Evolutionary conservation across 2,888 invertebrate genomes (phyloP), one percentile per base, ranked within the genome.

Genomic region (Amiota minor): DNA sequence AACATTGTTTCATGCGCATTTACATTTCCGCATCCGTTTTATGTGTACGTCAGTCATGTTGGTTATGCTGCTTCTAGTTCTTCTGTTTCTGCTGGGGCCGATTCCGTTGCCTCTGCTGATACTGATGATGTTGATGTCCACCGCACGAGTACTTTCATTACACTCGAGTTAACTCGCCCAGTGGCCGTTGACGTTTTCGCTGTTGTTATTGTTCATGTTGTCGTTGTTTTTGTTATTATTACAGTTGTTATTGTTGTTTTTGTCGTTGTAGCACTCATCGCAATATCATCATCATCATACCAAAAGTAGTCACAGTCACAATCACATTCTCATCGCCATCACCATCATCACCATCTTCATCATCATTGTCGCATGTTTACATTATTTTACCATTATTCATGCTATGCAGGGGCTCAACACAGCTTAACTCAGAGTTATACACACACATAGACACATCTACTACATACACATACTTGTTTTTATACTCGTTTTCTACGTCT

Each of bases 1-100:
- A 68, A 68, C 67, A 68, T 68, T 68, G 67, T 68, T 68, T 53
- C 53, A 50, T 49, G 67, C n/a, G 53, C 67, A 68, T 68, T 68
- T 68, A 68, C 67, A 68, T 68, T 53, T 68, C 53, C 67, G 67
- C 20, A 68, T 68, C 50, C 67, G 67, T 53, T 65, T 68, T 35
- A 59, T 23, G 62, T 45, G 62, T 45, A 18, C n/a, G 53, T 53
- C 53, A 53, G 53, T 53, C 53, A 53, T 53, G 53, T n/a, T n/a
- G n/a, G 53, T 12, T 62, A 45, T 35, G 11, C 49, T 67, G 67
- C 50, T 67, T 46, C 53, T 50, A 14, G 35, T 20, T 20, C 18
- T 18, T 12, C 65, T 20, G 20, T 23, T 9, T 1, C 46, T 8
- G 1, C 67, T 14, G 10, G 18, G 10, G 9, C 18, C 2, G n/a